Conservation (phyloP, 2,888 invertebrate genomes). For the Abscondita cerata region DNA sequence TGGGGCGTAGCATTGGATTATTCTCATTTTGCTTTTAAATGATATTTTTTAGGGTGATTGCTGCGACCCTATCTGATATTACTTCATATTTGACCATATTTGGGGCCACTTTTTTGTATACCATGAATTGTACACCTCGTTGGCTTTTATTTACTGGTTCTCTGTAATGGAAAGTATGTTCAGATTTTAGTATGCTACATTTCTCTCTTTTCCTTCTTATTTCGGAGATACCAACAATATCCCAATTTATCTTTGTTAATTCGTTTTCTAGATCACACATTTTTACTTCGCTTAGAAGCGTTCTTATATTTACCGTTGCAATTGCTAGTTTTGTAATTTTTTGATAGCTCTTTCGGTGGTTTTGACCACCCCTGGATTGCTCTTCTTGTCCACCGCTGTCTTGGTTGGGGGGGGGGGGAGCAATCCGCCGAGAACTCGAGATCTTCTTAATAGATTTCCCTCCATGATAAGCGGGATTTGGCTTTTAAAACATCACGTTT, state of each 20-base stretch:
- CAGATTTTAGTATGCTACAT: background rate
- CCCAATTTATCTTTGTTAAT: background rate
- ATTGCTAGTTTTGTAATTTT: background rate
- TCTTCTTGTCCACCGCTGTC: background rate
- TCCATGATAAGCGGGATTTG: background rate
- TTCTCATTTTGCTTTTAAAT: background rate
- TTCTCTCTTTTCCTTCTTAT: constrained; percentile 3
- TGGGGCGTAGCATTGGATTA: background rate
- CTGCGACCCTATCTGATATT: background rate
- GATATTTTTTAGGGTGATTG: background rate
- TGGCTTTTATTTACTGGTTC: background rate
- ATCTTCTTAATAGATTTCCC: background rate
- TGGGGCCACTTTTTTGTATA: background rate
- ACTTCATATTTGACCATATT: background rate
- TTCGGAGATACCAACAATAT: background rate
- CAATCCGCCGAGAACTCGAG: background rate
- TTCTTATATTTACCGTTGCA: background rate
- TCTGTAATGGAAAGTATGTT: background rate
- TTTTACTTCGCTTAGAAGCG: background rate
- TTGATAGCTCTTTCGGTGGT: background rate
- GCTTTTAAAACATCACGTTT: too few species aligned
- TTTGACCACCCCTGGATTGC: background rate
- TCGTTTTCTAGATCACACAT: background rate
- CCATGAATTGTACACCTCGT: background rate
- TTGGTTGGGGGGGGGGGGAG: background rate